Base-by-base conservation (phyloP, 2,113 vertebrate genomes). In the Paradoxurus hermaphroditus region DNA sequence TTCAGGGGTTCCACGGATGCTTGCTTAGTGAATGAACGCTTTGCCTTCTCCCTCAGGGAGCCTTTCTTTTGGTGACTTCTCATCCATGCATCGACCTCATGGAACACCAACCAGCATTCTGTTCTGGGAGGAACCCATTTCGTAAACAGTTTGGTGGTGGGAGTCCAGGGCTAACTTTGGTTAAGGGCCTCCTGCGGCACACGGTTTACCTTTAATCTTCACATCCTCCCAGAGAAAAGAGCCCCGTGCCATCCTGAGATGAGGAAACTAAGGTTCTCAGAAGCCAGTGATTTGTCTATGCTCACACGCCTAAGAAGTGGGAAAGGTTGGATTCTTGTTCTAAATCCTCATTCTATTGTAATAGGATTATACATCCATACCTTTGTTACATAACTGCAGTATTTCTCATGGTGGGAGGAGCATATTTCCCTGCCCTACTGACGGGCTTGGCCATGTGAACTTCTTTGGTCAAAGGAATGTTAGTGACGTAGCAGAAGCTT, bases 181-280 rank as follows among this genome's bases (percentile, higher is more conserved):
- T 68, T 84, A 56, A 91, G 18, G 53, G 36, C 70, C n/a, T 86
- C 36, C 21, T 65, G 36, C 25, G n/a, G 41, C 23, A 91, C 41
- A 91, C 49, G 16, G 49, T 65, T 81, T 85, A 90, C 39, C 18
- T 81, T 65, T 88, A 72, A 68, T 19, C 62, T 95, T 90, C 51
- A 88, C 16, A 63, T 0, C 44, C 90, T 77, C 12, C 18, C 49
- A 94, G 46, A 92, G 49, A 65, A 86, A 92, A 94, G 21, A 51
- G 27, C 16, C 23, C 82, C 53, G 1, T 29, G 68, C 46, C 29
- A 86, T 78, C 34, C 70, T 21, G 96, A 75, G 39, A 59, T 46
- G 46, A 95, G n/a, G 41, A 86, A 79, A 86, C n/a, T 41, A 87
- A 81, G 11, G 14, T 93, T 96, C 51, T 85, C 84, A 91, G 83